Evolutionary conservation across 2,113 vertebrate genomes (phyloP), one percentile per base, ranked within the genome.

Genomic region (Ascaphus truei): DNA sequence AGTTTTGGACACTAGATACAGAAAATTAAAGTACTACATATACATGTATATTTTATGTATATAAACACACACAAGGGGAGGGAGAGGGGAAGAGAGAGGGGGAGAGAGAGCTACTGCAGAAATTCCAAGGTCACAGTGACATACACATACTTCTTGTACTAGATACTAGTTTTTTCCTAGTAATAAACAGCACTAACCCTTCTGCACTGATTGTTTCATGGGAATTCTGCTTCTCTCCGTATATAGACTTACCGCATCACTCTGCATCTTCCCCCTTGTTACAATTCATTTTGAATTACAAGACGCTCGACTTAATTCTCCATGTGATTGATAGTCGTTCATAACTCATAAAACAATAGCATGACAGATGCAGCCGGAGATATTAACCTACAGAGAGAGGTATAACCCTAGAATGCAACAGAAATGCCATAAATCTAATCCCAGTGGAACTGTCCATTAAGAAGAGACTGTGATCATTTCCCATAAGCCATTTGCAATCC

Each of bases 261-360:
- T 69, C 60, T 69, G 31, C 30, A 36, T 37, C 10, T 26, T 26
- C 45, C 22, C 23, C 39, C 56, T 51, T 58, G 31, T 69, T 50
- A 60, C 66, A 69, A 69, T 60, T 60, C 66, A 69, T 69, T 69
- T 20, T 39, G 45, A 51, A 51, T 69, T 60, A 60, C 66, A 60
- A 51, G 66, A 29, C 33, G 45, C 56, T 60, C 51, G 25, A 59
- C 18, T 45, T 57, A 37, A 23, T 56, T 13, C 53, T 27, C 8
- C 31, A 30, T 11, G 20, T 69, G 55, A 69, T 69, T 60, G 55
- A 69, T 60, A 60, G 34, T 43, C 22, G 39, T 69, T 60, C 66
- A 69, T 60, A 69, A 69, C 31, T 60, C 55, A 69, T 69, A 58
- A 69, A 69, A 37, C 66, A 60, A n/a, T 60, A 60, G 66, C 66